Conservation (phyloP, 2,113 vertebrate species). For the Corythornis madagascariensis region DNA sequence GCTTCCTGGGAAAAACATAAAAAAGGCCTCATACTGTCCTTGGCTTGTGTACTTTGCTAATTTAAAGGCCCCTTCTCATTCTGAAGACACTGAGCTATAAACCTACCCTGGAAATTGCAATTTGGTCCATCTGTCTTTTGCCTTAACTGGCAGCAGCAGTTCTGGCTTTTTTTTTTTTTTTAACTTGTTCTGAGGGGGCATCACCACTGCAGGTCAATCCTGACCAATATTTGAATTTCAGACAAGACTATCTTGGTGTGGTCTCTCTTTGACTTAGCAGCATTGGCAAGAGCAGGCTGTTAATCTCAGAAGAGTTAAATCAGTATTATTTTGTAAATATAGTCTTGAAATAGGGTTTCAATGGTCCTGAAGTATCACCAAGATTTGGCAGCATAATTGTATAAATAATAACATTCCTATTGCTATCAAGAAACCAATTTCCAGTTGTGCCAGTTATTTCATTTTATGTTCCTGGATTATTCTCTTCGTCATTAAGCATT, state of each 20-base stretch:
- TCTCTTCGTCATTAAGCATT: background rate
- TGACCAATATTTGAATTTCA: background rate
- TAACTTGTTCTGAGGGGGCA: background rate
- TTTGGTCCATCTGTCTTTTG: background rate
- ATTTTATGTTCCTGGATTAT: background rate
- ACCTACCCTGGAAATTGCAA: background rate
- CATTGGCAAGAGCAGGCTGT: background rate
- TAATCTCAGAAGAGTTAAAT: background rate
- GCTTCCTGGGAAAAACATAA: background rate
- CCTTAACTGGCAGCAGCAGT: background rate
- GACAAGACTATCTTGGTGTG: background rate
- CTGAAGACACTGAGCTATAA: background rate
- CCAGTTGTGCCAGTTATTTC: background rate
- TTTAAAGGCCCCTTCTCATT: background rate
- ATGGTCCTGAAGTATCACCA: background rate
- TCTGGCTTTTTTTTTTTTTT: background rate
- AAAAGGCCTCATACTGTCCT: background rate
- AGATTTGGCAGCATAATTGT: background rate
- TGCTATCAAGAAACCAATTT: background rate
- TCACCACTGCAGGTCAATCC: background rate
- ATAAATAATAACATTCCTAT: background rate
- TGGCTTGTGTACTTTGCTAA: background rate
- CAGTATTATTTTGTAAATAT: background rate
- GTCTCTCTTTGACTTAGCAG: background rate
- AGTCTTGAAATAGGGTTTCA: background rate